A percentile compares a stretch with the other conserved stretches of the same genome.
phyloP scores from a whole-genome alignment of 2,888 invertebrate genomes.

The Calephelis perditalis region DNA sequence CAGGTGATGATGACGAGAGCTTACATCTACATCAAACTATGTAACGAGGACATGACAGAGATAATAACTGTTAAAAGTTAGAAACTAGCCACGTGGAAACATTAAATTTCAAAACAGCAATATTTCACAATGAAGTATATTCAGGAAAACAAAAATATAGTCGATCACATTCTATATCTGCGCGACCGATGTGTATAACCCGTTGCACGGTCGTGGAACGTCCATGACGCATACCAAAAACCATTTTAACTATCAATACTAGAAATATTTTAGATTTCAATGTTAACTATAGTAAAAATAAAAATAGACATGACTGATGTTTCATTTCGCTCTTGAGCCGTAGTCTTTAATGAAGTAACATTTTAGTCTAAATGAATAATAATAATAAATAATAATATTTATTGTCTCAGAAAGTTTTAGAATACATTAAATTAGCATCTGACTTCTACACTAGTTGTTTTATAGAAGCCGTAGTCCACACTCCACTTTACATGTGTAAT shows the following conservation, averaged over 20 bases:
- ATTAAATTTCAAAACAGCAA: slow-evolving; percentile 13
- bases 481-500: no score
- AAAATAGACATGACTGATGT: slow-evolving; percentile 4
- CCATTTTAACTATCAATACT: slow-evolving; percentile 22
- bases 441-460: no score
- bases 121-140: slow-evolving; percentile 25
- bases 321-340: not conserved
- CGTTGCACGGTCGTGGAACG: slow-evolving; percentile 72
- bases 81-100: slow-evolving; percentile 2
- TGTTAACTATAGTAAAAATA: slow-evolving; percentile 10
- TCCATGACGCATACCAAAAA: slow-evolving; percentile 44
- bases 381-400: no score
- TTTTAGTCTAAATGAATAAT: no score
- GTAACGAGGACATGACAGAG: not conserved
- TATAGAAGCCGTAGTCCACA: no score
- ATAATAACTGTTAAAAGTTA: slow-evolving; percentile 2
- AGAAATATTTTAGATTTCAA: slow-evolving; percentile 11
- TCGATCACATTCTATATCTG: slow-evolving; percentile 75
- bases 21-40: no score
- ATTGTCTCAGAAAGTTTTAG: no score
- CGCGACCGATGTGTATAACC: slow-evolving; percentile 64
- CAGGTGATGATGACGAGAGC: no score
- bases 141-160: slow-evolving; percentile 67
- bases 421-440: no score
- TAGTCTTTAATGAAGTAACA: no score